Base-by-base conservation (phyloP, 2,888 invertebrate species). In the Drosophila macrothrix region DNA sequence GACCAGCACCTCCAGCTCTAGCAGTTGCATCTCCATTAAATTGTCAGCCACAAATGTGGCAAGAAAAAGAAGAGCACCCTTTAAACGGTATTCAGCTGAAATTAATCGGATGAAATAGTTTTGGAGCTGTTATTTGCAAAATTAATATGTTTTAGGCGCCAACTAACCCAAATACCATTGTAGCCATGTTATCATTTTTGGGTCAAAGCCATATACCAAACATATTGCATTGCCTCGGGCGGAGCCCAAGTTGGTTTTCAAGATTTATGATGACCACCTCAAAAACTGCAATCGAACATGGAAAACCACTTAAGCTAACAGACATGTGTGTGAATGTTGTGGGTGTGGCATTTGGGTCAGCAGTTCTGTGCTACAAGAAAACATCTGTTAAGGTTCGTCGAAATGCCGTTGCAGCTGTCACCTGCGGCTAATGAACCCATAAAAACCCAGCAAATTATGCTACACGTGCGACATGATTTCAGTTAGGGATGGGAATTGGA, bases 231-330 rank as follows among this genome's bases (percentile, higher is more conserved):
- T 59, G 56, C 56, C 41, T 56, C 37, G 62, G 67, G 77, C 64
- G 60, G 43, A 60, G 59, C 63, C 64, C 67, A 59, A 73, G 73
- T 82, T 88, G 71, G 60, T 59, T 61, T 60, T 29, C 50, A 73
- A 68, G 84, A 88, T 90, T 90, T 88, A 88, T 86, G 78, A 73
- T 65, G 39, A 56, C 50, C 76, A 77, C 68, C 69, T 73, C 74
- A 73, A 78, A 73, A 90, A 88, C 78, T 90, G 89, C 90, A 87
- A 76, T 71, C 86, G 73, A 88, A 88, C 87, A 88, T 90, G 87
- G 80, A 86, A 90, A 90, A 58, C 80, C 87, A 90, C 87, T 88
- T 90, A 79, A 69, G 41, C 76, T 53, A 66, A 67, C 16, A 46
- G 54, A 54, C 60, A 68, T 60, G 29, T 63, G 53, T 64, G 16